Base-by-base conservation (phyloP, 2,113 vertebrate genomes). In the Limanda limanda region DNA sequence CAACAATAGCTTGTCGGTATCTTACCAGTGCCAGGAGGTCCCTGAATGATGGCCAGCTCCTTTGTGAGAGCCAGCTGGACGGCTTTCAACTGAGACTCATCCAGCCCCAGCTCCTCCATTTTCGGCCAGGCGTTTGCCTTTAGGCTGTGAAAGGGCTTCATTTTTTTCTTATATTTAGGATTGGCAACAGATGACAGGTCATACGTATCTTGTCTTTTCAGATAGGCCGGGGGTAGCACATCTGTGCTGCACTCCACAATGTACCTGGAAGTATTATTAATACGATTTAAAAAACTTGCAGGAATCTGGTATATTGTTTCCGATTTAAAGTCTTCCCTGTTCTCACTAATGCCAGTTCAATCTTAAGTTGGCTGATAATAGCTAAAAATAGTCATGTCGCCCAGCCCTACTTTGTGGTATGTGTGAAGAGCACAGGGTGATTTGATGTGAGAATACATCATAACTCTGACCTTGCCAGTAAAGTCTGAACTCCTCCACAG, bases 1-100 rank as follows among this genome's bases (percentile, higher is more conserved):
- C 58, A 69, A 65, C 12, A 61, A 54, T 55, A 27, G 21, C 15
- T n/a, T 54, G 62, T 47, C 20, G 54, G 48, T 65, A 25, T 45
- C 80, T 78, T 67, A 98, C 98, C 98, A 80, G 97, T 99, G 74
- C 98, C 97, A 66, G 97, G 97, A 75, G 98, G 97, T 73, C 98
- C 98, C 86, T 99, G 98, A 86, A 99, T 96, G 85, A 99, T 96
- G 81, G 96, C 95, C 81, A 99, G 87, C 82, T 99, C 97, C 79
- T 96, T 96, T n/a, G 97, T 97, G 67, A 99, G 94, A n/a, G 97
- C 97, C 73, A 97, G 93, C 64, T 90, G 92, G 65, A 98, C 61
- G 51, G 98, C 98, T 88, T 85, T 76, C 91, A 96, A 94, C 87
- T 99, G 97, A 75, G 97, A 98, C 59, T 96, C 95, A 86, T 99